These are phyloP conservation scores for Rhinichthys klamathensis DNA, from an alignment of 2,113 vertebrate genomes.

Conservation along the genomic window DNA sequence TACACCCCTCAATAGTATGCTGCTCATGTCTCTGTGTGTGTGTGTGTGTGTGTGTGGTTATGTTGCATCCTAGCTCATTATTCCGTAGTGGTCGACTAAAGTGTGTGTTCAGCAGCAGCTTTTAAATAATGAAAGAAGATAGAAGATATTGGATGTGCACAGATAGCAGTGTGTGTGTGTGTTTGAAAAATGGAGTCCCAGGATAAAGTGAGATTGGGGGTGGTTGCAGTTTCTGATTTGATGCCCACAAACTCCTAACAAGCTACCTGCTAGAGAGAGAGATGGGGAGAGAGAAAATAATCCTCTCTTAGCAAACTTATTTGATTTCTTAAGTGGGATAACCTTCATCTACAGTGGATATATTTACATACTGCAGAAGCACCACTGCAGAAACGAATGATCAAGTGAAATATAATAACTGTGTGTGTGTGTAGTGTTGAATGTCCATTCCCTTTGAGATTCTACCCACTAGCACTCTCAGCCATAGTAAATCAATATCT, in stretches of 20 bases:
- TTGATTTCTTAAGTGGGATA: conserved; percentile 34
- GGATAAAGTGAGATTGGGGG: conserved; percentile 40
- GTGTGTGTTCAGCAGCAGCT: conserved; percentile 53
- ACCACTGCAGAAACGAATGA: background rate
- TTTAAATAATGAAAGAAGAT: conserved; percentile 60
- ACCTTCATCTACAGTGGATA: conserved; percentile 26
- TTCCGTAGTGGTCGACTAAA: conserved; percentile 37
- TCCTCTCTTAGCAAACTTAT: conserved; percentile 27
- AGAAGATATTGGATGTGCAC: conserved; percentile 32
- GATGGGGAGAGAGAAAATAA: conserved; percentile 1
- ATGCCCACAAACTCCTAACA: conserved; percentile 42
- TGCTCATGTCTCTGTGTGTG: conserved; percentile 10
- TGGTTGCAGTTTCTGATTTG: conserved; percentile 42
- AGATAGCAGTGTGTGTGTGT: conserved; percentile 21
- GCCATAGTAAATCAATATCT: conserved; percentile 56
- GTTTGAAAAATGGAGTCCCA: conserved; percentile 20
- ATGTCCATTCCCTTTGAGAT: conserved; percentile 45
- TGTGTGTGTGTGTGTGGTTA: conserved; percentile 33
- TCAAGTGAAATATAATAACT: conserved; percentile 20
- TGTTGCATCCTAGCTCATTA: conserved; percentile 45
- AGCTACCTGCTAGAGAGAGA: conserved; percentile 31
- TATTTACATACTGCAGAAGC: conserved; percentile 31
- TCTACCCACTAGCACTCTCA: conserved; percentile 47
- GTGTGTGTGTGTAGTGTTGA: conserved; percentile 43
- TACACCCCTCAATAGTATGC: conserved; percentile 1